Base-by-base conservation (phyloP, 2,888 invertebrate species). In the Aleiodes leptofemur region DNA sequence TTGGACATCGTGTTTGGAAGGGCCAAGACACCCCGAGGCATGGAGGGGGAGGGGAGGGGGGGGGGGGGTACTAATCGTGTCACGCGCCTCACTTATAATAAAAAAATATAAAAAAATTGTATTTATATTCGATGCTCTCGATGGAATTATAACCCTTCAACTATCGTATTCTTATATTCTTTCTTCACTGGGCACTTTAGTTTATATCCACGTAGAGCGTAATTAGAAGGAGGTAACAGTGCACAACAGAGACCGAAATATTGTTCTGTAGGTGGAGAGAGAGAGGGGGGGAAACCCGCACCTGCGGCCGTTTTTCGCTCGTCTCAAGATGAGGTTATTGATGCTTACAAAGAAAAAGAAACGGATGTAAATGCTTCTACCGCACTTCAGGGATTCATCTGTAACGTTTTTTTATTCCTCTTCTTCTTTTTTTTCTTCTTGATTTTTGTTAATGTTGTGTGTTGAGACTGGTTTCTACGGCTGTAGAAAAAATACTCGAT, bases 1-100 rank as follows among this genome's bases (percentile, higher is more conserved):
- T 61, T 56, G 76, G 73, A 61, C 74, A 71, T 48, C 43, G 66
- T 57, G 75, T 74, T 64, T 11, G 43, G 43, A 76, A 72, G 70
- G 72, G 72, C 68, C 59, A 38, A 76, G 77, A 76, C 75, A 77
- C 76, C 70, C 73, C 68, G 70, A 50, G 64, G 53, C 56, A 79
- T 69, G 74, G 73, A 57, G 76, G 72, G 72, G 74, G 64, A 29
- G 23, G 23, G 23, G 23, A 50, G 51, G 69, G 69, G 23, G 23
- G 23, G 23, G 38, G 51, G 69, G 69, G 51, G 31, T 76, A 57
- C 53, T 76, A 77, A 77, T 79, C 73, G 80, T 66, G 66, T 72
- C 72, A 74, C 72, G 71, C 72, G 70, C 74, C 74, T 74, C 73
- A 38, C 50, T 48, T 6, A 59, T 64, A 69, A 56, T 76, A 79